Base-by-base conservation (phyloP, 2,888 invertebrate species). In the Meloe dianella region DNA sequence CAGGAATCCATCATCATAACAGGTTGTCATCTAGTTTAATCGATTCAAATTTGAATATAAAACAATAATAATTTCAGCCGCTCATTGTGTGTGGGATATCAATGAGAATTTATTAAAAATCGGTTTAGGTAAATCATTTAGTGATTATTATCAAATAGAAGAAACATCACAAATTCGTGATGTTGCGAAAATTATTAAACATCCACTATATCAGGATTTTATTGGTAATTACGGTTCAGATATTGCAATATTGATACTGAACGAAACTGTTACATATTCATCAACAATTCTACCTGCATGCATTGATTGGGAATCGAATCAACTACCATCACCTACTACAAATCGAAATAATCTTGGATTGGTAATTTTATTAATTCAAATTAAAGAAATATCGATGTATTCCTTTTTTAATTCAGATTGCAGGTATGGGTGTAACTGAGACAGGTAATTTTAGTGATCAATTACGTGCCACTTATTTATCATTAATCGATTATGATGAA, bases 371-470 rank as follows among this genome's bases (percentile, higher is more conserved):
- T 51, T 17, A 22, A 51, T 22, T 17, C n/a, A n/a, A 22, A 22
- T 17, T 22, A 10, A 8, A 22, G 20, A 47, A 47, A 12, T 41
- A 38, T n/a, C 38, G n/a, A n/a, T n/a, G n/a, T n/a, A n/a, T n/a
- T n/a, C n/a, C n/a, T n/a, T n/a, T n/a, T 20, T 47, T 20, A 41
- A 67, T 69, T 14, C 62, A 87, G 87, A 81, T 86, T 14, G 84
- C 85, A 65, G 90, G 90, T 0, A 89, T 89, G 82, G 90, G 90
- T 8, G 77, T 86, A 56, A 90, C 87, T 3, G 89, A 89, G 79
- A 84, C 86, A 62, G 85, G 87, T 61, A 84, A 84, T 22, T 85
- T 83, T 9, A 87, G 88, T 6, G 81, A 85, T 14, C 80, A 78
- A 5, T 79, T 89, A 6, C 84, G 86, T 70, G 82, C 86, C 6